Percentiles rank a stretch among this genome's conserved stretches.
These are phyloP conservation scores for Hymenopus coronatus DNA, from an alignment of 2,888 invertebrate species.

Conservation along the genomic window DNA sequence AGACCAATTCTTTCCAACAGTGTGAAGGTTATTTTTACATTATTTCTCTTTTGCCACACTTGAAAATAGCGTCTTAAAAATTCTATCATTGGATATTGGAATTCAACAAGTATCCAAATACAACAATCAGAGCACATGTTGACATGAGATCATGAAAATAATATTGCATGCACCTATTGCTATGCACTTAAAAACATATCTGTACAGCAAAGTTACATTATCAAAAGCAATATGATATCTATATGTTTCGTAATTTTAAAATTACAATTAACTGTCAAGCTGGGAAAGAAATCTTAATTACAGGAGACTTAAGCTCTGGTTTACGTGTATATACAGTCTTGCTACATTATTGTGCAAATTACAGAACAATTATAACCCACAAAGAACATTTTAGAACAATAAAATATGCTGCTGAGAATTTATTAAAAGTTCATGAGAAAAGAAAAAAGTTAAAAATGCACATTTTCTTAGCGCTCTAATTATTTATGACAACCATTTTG, in stretches of 20 bases:
- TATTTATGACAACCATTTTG: background rate
- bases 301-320: background rate
- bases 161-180: background rate
- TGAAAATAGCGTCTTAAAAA: background rate
- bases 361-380: background rate
- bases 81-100: background rate
- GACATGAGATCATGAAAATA: conserved; percentile 9
- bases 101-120: background rate
- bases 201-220: background rate
- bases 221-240: background rate
- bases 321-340: conserved; percentile 9
- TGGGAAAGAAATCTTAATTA: background rate
- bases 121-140: background rate
- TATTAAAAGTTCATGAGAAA: background rate
- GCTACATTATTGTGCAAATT: background rate
- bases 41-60: background rate
- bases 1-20: background rate
- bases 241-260: background rate
- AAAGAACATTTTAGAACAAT: background rate
- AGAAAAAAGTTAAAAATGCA: background rate
- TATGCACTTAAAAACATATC: background rate
- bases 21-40: background rate
- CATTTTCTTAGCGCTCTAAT: background rate
- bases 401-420: background rate
- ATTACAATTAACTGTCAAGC: background rate